Evolutionary conservation across 1,140 invertebrate genomes (phyloP), one percentile per base, ranked within the genome.

Genomic region (Choristoneura fumiferana): DNA sequence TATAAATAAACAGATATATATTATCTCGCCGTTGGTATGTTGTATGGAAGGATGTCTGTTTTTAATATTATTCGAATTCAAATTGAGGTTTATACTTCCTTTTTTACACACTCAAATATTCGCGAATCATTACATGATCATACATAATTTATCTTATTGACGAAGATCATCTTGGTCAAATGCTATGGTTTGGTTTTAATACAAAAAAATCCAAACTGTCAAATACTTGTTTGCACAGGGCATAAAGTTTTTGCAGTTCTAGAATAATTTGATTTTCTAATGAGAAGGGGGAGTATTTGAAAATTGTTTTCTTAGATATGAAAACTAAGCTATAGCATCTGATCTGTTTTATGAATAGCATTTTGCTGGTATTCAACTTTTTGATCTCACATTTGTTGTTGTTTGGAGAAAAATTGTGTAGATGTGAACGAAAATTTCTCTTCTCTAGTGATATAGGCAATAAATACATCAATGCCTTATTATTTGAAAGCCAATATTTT

Each of bases 41-140:
- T 66, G 58, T 65, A 54, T 56, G 54, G 10, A 37, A 67, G 70
- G 63, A 66, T 71, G 69, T 71, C 73, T 87, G 84, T 87, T 87
- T 84, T 87, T 87, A 87, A 87, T 87, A 78, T 87, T 85, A 87
- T 87, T 87, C 62, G 61, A 79, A 79, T 62, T 73, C 65, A 58
- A 65, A 63, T 62, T 43, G 57, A 57, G 33, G 54, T 57, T 53
- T 65, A 59, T 55, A 52, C 53, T 61, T 38, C 60, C 39, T 57
- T 56, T 65, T 56, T 58, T 29, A 57, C 40, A 53, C 54, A 45
- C 22, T 38, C 40, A 57, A 58, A 61, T 54, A 61, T 39, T 60
- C n/a, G 22, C 43, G 18, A 22, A 49, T 18, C 40, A 45, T 49
- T 43, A 43, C 43, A 49, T 49, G 43, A 49, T 49, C 43, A 49